A percentile compares a stretch with the other conserved stretches of the same genome.
phyloP scores from a whole-genome alignment of 1,140 invertebrate species.

The silkworm (Bombyx mori) region DNA sequence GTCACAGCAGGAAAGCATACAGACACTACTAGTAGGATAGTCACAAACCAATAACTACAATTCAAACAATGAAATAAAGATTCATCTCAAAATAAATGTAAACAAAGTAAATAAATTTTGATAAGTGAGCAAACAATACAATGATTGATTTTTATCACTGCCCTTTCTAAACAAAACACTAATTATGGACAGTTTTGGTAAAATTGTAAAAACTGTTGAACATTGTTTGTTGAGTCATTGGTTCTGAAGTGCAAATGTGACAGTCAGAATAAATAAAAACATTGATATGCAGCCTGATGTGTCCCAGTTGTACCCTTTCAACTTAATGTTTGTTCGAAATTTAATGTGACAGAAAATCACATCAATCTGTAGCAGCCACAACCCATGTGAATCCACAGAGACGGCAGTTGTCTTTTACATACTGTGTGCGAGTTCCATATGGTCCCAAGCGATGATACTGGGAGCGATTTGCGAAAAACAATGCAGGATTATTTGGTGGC shows the following conservation, averaged over 20 bases:
- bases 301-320: conserved; percentile 50
- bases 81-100: conserved; percentile 18
- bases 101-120: conserved; percentile 4
- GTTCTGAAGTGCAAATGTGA: conserved; percentile 23
- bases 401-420: conserved; percentile 60
- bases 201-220: too few relatives aligned
- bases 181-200: too few relatives aligned
- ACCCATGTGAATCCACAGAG: conserved; percentile 62
- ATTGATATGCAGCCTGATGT: conserved; percentile 57
- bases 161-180: too few relatives aligned
- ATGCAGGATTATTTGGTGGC: conserved; percentile 61
- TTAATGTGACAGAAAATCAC: conserved; percentile 37
- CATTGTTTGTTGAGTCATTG: conserved; percentile 18
- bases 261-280: conserved; percentile 25
- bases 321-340: conserved; percentile 47
- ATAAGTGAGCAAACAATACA: conserved; percentile 1
- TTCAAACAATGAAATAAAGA: conserved; percentile 20
- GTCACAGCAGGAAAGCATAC: conserved; percentile 39
- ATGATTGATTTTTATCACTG: conserved; percentile 19
- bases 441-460: conserved; percentile 66
- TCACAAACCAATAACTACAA: conserved; percentile 42
- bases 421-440: conserved; percentile 62
- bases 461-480: conserved; percentile 68
- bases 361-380: conserved; percentile 57
- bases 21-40: conserved; percentile 41